Evolutionary conservation across 2,113 vertebrate genomes (phyloP), one percentile per base, ranked within the genome.

Genomic region (Daphoenositta chrysoptera): DNA sequence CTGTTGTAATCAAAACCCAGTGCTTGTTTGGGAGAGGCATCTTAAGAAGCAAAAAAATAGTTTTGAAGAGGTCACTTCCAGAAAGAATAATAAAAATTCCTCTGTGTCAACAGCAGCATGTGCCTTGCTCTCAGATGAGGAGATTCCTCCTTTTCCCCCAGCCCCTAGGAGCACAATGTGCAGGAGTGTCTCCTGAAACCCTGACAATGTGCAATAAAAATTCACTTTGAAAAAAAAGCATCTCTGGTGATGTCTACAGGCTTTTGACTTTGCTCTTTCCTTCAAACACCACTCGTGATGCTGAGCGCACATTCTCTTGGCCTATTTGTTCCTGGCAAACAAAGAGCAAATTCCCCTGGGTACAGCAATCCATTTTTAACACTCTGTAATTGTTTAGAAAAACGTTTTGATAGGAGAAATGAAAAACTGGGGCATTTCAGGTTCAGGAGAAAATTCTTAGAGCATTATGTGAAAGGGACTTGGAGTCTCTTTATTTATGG

Each of bases 311-410:
- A 77, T 91, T 91, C 93, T 94, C 78, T 89, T 94, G 96, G 91
- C 93, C 94, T 96, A 91, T 96, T 96, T 97, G 95, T 91, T 96
- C 94, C 93, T 94, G 82, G 94, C 94, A 97, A 96, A 96, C 94
- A 96, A 94, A 93, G 71, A 93, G 24, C 93, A 94, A 91, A 94
- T 95, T 93, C 94, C 68, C 78, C 71, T 80, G 79, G 96, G 95
- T 94, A 90, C 85, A 90, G 92, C 56, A 95, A 93, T 95, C 88
- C 96, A 94, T 95, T 94, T 97, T 95, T 95, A 97, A 97, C 88
- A 75, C 48, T 85, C 93, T 75, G 75, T 92, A 97, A 95, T 97
- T 96, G 95, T 93, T 97, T 96, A 90, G 94, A 82, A 93, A 96
- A 94, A 87, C 89, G 73, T 97, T 96, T 96, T 97, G 83, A 93